Evolutionary conservation across 2,113 vertebrate species (phyloP).

Genomic region (Tachuris rubrigastra): DNA sequence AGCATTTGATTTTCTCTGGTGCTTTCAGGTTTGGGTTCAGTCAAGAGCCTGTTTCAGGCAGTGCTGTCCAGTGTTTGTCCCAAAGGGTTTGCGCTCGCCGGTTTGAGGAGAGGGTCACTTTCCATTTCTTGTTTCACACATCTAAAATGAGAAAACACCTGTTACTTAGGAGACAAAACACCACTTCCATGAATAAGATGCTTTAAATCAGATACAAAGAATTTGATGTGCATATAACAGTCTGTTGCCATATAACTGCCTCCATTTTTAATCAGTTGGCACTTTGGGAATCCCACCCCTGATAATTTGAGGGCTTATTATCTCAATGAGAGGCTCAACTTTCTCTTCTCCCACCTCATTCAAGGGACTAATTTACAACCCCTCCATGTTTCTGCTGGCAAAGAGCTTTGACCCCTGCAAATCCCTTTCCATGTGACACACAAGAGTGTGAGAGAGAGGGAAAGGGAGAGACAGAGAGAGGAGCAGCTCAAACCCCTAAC

Average conservation of each 20-base stretch:
- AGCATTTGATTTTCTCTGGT: constrained; percentile 90
- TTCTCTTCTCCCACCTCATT: not conserved
- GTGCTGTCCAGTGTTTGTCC: constrained; percentile 90
- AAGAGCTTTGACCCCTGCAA: not conserved
- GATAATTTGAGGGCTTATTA: not conserved
- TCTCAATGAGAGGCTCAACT: not conserved
- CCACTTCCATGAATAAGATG: not conserved
- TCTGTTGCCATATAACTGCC: not conserved
- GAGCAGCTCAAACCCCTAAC: not conserved
- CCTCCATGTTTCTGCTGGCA: not conserved
- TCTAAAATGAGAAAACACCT: constrained; percentile 63
- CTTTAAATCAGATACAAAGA: not conserved
- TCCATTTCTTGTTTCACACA: constrained; percentile 88
- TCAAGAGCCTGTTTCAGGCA: constrained; percentile 77
- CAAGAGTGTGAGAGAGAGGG: not conserved
- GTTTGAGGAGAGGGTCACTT: constrained; percentile 82
- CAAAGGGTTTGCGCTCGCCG: constrained; percentile 87
- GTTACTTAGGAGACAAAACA: constrained; percentile 27
- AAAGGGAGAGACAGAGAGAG: not conserved
- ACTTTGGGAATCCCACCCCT: not conserved
- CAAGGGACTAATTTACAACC: not conserved
- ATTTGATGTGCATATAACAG: not conserved
- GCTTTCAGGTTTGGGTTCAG: constrained; percentile 79
- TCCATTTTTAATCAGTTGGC: not conserved
- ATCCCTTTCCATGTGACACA: not conserved